phyloP scores from a whole-genome alignment of 2,797 vertebrate species.

The Pogonophryne albipinna region DNA sequence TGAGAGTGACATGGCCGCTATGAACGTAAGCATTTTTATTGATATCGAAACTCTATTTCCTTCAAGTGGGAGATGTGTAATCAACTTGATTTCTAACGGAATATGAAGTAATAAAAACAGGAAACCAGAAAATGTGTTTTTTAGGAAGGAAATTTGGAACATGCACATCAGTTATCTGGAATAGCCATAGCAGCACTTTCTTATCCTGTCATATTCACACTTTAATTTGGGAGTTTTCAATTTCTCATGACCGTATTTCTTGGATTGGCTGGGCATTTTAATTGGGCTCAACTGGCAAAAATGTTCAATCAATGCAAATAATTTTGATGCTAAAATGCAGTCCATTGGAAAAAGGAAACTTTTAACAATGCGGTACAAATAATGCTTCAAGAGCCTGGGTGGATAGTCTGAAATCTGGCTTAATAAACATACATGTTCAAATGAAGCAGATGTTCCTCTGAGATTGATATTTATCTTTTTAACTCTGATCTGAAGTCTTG shows the following conservation, averaged over 20 bases:
- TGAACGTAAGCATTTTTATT: slow-evolving; percentile 90
- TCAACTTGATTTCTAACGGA: background rate
- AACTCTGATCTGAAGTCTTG: background rate
- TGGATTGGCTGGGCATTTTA: too few species aligned
- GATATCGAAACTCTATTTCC: background rate
- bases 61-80: background rate
- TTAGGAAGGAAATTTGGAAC: background rate
- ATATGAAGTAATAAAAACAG: background rate
- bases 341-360: background rate
- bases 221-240: too few species aligned
- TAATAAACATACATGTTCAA: background rate
- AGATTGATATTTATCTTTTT: background rate
- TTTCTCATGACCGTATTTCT: too few species aligned
- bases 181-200: slow-evolving; percentile 11
- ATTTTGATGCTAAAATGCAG: too few species aligned
- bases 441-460: background rate
- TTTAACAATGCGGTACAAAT: background rate
- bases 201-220: background rate
- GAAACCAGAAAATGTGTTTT: background rate
- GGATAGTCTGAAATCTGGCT: background rate
- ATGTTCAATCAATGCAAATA: too few species aligned
- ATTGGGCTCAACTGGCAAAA: too few species aligned
- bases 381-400: background rate
- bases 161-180: background rate
- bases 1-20: slow-evolving; percentile 97